Evolutionary conservation across 2,797 vertebrate genomes (phyloP).

Genomic region (Bucorvus abyssinicus): DNA sequence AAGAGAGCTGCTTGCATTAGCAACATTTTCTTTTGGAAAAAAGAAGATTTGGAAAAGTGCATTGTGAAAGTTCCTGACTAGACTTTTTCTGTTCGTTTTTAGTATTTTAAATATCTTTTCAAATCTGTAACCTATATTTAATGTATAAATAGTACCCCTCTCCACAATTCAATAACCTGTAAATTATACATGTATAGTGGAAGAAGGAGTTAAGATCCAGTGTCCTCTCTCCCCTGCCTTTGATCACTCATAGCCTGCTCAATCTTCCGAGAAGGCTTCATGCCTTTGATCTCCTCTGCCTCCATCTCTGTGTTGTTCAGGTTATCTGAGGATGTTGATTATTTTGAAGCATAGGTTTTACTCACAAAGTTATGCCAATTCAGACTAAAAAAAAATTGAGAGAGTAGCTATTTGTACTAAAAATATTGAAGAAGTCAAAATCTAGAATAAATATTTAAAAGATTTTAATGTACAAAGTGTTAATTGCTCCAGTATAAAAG

Average conservation of each 20-base stretch:
- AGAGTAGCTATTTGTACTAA: neutral
- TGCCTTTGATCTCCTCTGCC: constrained; percentile 50
- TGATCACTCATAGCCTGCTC: constrained; percentile 54
- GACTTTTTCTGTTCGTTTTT: neutral
- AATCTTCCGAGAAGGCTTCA: neutral
- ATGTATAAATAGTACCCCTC: neutral
- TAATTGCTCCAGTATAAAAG: neutral
- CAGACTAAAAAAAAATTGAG: neutral
- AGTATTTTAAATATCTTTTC: neutral
- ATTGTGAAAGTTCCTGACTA: neutral
- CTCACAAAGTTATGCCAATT: neutral
- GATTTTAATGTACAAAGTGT: neutral
- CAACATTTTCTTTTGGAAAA: neutral
- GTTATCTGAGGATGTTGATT: neutral
- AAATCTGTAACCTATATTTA: neutral
- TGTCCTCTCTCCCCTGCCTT: constrained; percentile 23
- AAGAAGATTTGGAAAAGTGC: neutral
- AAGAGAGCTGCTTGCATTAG: neutral
- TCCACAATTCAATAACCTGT: constrained; percentile 21
- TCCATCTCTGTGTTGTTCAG: neutral
- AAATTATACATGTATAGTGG: constrained; percentile 31
- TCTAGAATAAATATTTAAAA: neutral
- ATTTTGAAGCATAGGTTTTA: neutral
- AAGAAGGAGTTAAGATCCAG: constrained; percentile 35
- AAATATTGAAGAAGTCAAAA: neutral